Percentiles rank a stretch among this genome's conserved stretches.
Conservation (phyloP, 2,888 invertebrate genomes). For the Lithophane leautieri region DNA sequence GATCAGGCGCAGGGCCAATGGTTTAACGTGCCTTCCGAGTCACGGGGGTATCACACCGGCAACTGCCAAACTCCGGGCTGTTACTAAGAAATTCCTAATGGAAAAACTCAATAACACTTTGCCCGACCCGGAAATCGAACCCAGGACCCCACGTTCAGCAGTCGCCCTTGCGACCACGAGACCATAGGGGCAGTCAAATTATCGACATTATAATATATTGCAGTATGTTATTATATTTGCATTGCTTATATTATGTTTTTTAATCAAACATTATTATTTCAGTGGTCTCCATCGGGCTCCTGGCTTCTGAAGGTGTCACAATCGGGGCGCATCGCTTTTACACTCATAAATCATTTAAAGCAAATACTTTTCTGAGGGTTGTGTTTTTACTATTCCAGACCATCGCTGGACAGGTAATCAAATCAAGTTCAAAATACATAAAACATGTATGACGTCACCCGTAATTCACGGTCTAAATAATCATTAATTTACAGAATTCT, state of each 20-base stretch:
- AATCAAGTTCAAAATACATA: not conserved
- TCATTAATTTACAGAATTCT: conserved; percentile 90
- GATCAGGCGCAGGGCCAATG: too few relatives aligned
- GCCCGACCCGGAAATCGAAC: too few relatives aligned
- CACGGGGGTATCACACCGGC: too few relatives aligned
- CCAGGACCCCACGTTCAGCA: too few relatives aligned
- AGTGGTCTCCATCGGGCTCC: conserved; percentile 46
- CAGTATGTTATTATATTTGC: not conserved
- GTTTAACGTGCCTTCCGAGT: too few relatives aligned
- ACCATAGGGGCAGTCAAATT: too few relatives aligned
- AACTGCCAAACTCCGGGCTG: too few relatives aligned
- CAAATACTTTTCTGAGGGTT: conserved; percentile 91
- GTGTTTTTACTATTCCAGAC: conserved; percentile 92
- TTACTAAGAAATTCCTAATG: too few relatives aligned
- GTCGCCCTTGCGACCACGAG: too few relatives aligned
- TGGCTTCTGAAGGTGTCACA: conserved; percentile 92
- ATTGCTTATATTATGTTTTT: not conserved
- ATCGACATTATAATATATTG: too few relatives aligned
- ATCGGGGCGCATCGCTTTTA: conserved; percentile 95
- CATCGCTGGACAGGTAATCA: conserved; percentile 93
- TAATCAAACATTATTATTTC: conserved; percentile 40
- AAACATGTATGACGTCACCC: not conserved
- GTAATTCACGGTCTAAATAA: not conserved
- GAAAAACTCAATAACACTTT: too few relatives aligned
- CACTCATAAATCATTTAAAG: conserved; percentile 95